Evolutionary conservation across 2,113 vertebrate genomes (phyloP), one percentile per base, ranked within the genome.

Genomic region (Morone saxatilis): DNA sequence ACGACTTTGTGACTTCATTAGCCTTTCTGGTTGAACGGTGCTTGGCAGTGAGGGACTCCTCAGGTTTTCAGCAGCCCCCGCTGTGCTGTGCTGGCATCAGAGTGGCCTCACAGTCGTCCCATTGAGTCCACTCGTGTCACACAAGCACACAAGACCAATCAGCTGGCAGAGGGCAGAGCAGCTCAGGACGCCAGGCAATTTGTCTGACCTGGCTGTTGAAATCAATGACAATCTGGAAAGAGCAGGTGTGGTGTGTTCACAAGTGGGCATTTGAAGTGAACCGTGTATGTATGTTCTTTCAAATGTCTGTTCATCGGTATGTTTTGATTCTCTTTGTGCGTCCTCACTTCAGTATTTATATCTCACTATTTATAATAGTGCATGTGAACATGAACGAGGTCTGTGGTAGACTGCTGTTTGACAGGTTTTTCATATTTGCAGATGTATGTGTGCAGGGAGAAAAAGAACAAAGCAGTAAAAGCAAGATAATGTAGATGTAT

Each of bases 201-300:
- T 88, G 67, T 81, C 76, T 72, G 73, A 86, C 75, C 86, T 78
- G 82, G 78, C 71, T 77, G 48, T 17, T 76, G 65, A 83, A 88
- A 90, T 86, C 56, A 86, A 56, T 88, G 79, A 47, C 71, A 75
- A 62, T 72, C 82, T 84, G 65, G 25, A 48, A 69, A 65, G 61
- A 78, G 41, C 87, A 84, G 75, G 78, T 80, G 84, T 79, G 79
- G 68, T 77, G 78, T 83, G 78, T 74, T 86, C 70, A 40, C 40
- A 8, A 68, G 66, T 45, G 43, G 66, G 68, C 31, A 31, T 31
- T 31, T 31, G 31, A 31, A 31, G 31, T 31, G 31, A 31, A 31
- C 2, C 31, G 31, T 31, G 31, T 3, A 31, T 31, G 31, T 31
- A 31, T 31, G 31, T 31, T 31, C 31, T 22, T 25, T 57, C 43